Percentiles rank a stretch among this genome's conserved stretches.
These are phyloP conservation scores for Tetragonula carbonaria DNA, from an alignment of 2,888 invertebrate species.

Conservation along the genomic window DNA sequence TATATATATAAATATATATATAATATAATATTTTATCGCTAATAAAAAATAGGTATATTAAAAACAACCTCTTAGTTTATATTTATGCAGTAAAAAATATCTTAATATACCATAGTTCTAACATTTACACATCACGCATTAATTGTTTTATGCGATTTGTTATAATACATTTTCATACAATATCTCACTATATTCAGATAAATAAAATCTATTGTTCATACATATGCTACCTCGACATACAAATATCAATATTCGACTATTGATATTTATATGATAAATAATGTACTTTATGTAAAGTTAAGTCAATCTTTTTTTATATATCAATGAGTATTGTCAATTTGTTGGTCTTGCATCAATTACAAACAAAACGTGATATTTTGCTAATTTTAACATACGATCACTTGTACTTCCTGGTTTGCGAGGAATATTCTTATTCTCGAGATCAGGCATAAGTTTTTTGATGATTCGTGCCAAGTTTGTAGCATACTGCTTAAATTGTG, in stretches of 20 bases:
- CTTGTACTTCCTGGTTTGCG: conserved; percentile 88
- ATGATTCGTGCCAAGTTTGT: conserved; percentile 89
- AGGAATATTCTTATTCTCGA: conserved; percentile 82
- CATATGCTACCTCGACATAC: conserved; percentile 23
- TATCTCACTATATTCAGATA: conserved; percentile 57
- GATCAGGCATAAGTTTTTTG: conserved; percentile 87
- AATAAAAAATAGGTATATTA: conserved; percentile 80
- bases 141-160: conserved; percentile 31
- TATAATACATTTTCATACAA: conserved; percentile 52
- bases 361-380: conserved; percentile 80
- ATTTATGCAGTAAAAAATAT: conserved; percentile 60
- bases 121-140: conserved; percentile 40
- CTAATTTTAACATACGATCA: conserved; percentile 89
- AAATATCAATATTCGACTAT: conserved; percentile 36
- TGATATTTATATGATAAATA: conserved; percentile 45
- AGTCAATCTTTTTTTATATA: conserved; percentile 26
- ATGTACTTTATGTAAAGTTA: conserved; percentile 28
- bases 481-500: conserved; percentile 90
- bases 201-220: conserved; percentile 55
- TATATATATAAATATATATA: conserved; percentile 72
- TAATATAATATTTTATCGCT: conserved; percentile 80
- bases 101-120: conserved; percentile 29
- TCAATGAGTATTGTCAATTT: conserved; percentile 63
- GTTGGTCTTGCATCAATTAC: conserved; percentile 75
- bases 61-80: conserved; percentile 59